Evolutionary conservation across 2,113 vertebrate species (phyloP), one percentile per base, ranked within the genome.

Genomic region (Potamarius usumacintae): DNA sequence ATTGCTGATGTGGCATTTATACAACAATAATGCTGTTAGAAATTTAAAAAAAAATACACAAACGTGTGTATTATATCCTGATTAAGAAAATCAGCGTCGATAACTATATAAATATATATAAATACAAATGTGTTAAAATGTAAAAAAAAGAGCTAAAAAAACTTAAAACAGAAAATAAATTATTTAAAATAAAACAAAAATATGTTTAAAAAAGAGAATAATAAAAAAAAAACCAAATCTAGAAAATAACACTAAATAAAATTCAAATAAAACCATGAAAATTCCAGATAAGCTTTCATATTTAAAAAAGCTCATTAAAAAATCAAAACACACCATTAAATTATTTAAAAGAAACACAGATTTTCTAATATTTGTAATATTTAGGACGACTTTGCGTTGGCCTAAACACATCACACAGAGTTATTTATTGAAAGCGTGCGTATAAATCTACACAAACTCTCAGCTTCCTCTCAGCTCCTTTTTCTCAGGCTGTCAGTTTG

Each of bases 401-500:
- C 1, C 12, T 34, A 17, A 69, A 69, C 12, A 69, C 27, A 17
- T 7, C 0, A 12, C 67, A 15, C 27, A 27, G 5, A 12, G 63
- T 12, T 67, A n/a, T 69, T 69, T 17, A 69, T 15, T 69, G 27
- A 34, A 7, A 17, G 67, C 12, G 27, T 30, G 67, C 18, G 67
- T 71, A 8, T 71, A 34, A 18, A 71, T 2, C 63, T n/a, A n/a
- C 11, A 14, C 63, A 1, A 12, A 67, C 15, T 18, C 30, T 42
- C 42, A 3, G 42, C 42, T 42, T 42, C 42, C 10, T 53, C 10
- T 11, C 85, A 72, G 30, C 52, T 80, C 50, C 55, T 14, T 27
- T 84, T 88, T 85, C 76, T 71, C 34, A 60, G 18, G 42, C 57
- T 81, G 76, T 52, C 60, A 81, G 65, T 74, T 82, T 78, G 25